Conservation (phyloP, 2,113 vertebrate species). For the Recurvirostra avosetta region DNA sequence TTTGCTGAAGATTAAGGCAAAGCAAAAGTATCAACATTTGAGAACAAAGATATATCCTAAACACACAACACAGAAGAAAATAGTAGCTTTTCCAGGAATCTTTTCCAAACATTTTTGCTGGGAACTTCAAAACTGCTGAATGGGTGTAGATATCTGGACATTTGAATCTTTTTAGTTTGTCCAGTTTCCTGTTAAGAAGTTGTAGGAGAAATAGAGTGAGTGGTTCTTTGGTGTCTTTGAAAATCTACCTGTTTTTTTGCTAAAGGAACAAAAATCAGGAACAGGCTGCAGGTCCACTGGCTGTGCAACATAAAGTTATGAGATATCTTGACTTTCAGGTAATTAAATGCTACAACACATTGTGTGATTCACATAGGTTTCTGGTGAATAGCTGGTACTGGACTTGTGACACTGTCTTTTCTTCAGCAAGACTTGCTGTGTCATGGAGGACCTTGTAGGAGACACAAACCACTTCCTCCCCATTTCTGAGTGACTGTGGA, state of each 20-base stretch:
- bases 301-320: neutral
- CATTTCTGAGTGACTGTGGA: neutral
- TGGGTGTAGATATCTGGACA: neutral
- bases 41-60: neutral
- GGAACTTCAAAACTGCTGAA: neutral
- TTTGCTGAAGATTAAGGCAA: neutral
- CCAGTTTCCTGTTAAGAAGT: neutral
- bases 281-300: neutral
- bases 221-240: neutral
- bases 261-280: neutral
- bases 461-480: neutral
- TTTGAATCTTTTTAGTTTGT: neutral
- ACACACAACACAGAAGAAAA: neutral
- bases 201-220: neutral
- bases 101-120: neutral
- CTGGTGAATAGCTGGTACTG: neutral
- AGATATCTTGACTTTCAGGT: neutral
- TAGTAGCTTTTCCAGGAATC: neutral
- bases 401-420: neutral
- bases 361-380: neutral
- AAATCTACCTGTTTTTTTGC: neutral
- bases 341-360: rapidly evolving
- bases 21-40: neutral
- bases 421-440: neutral
- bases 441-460: neutral